Base-by-base conservation (phyloP, 2,888 invertebrate species). In the Laspeyria flexula region DNA sequence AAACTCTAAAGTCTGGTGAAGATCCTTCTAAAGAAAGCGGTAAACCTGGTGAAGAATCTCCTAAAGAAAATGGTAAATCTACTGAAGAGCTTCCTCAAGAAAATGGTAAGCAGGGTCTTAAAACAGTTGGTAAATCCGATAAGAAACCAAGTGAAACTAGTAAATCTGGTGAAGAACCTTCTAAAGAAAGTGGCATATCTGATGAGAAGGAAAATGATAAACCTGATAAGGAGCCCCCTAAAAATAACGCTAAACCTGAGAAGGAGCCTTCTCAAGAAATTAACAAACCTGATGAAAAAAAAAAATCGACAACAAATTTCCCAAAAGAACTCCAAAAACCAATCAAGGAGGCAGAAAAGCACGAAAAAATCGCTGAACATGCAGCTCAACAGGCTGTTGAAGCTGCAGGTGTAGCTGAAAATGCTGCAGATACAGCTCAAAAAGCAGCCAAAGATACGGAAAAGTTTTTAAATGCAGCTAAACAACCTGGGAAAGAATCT, bases 381-480 rank as follows among this genome's bases (percentile, higher is more conserved):
- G 51, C 51, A 16, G 51, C 51, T 16, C 10, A 56, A 34, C 10
- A 34, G 18, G 45, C 42, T 3, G 29, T 37, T 1, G 35, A 50
- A 12, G 51, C 60, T 34, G 49, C 44, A 11, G 10, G 12, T 40
- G 5, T 31, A 31, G n/a, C 21, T 21, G 6, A 33, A 42, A 45
- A 52, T 52, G 18, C 40, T 4, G 35, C 56, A 0, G 37, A 57
- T 34, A 25, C 39, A 30, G 54, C 54, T 7, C 30, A 53, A n/a
- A 38, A 47, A 25, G 51, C 53, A 9, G 42, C 55, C 1, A 41
- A 50, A 18, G 52, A 53, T 16, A 39, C 57, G 0, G 61, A 56
- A 42, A 15, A 44, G 34, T 12, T 52, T 29, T 29, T 51, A 0
- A 44, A 43, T 15, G 34, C 45, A 12, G 15, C 45, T 10, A 38